phyloP scores from a whole-genome alignment of 1,140 invertebrate species.

The Mactra quadrangularis region DNA sequence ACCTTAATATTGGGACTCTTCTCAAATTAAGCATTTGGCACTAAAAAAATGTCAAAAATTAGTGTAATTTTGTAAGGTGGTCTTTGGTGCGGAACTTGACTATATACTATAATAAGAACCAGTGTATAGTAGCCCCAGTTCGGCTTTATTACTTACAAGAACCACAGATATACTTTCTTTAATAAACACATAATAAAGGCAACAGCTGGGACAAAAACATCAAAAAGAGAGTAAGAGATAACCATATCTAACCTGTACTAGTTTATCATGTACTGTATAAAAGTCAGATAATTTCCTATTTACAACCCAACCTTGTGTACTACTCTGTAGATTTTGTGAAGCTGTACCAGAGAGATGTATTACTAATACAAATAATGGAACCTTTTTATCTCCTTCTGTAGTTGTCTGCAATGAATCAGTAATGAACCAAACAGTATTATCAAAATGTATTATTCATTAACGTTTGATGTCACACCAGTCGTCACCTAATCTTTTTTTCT shows the following conservation, averaged over 20 bases:
- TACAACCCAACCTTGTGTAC: conserved; percentile 89
- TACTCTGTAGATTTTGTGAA: conserved; percentile 65
- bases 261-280: conserved; percentile 92
- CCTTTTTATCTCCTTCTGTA: conserved; percentile 88
- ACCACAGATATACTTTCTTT: no score
- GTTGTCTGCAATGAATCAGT: conserved; percentile 61
- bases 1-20: no score
- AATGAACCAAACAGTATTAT: conserved; percentile 88
- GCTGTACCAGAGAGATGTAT: conserved; percentile 88
- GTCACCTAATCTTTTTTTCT: conserved; percentile 91
- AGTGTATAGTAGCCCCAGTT: no score
- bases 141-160: no score
- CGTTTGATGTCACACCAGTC: conserved; percentile 95
- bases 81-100: no score
- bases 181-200: no score
- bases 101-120: no score
- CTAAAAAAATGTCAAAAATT: no score
- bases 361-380: conserved; percentile 91
- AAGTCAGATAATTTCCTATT: conserved; percentile 92
- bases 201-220: no score
- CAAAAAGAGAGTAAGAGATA: no score
- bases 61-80: no score
- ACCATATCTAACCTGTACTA: conserved; percentile 87
- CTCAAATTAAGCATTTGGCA: no score
- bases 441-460: conserved; percentile 91